Conservation (phyloP, 2,113 vertebrate genomes). For the Cephalopterus ornatus region DNA sequence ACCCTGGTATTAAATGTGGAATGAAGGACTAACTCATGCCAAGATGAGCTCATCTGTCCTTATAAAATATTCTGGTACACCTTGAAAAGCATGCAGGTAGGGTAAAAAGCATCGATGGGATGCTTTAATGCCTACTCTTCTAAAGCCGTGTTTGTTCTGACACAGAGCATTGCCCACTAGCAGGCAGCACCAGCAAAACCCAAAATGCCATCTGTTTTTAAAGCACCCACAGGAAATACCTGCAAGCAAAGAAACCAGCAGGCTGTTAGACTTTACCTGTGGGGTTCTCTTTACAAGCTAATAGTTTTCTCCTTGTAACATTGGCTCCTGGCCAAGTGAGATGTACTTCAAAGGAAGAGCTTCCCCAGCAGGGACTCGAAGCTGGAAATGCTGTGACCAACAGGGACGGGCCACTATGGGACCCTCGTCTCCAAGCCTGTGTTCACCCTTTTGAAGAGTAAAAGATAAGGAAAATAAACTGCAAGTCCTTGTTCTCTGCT, state of each 20-base stretch:
- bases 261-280: background rate
- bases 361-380: background rate
- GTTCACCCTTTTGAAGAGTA: background rate
- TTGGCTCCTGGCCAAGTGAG: background rate
- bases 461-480: background rate
- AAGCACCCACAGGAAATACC: background rate
- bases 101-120: accelerated
- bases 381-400: background rate
- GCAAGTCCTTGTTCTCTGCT: background rate
- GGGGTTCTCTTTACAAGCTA: background rate
- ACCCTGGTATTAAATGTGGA: accelerated
- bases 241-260: background rate
- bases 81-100: background rate
- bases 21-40: accelerated
- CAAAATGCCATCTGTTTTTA: background rate
- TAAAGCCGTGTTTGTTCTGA: background rate
- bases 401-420: background rate
- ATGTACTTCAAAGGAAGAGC: background rate
- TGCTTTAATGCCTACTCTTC: background rate
- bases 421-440: background rate
- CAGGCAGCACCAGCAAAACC: background rate
- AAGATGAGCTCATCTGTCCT: background rate
- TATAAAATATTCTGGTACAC: background rate
- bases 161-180: background rate
- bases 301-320: background rate